Base-by-base conservation (phyloP, 2,888 invertebrate genomes). In the Ectobius pallidus region DNA sequence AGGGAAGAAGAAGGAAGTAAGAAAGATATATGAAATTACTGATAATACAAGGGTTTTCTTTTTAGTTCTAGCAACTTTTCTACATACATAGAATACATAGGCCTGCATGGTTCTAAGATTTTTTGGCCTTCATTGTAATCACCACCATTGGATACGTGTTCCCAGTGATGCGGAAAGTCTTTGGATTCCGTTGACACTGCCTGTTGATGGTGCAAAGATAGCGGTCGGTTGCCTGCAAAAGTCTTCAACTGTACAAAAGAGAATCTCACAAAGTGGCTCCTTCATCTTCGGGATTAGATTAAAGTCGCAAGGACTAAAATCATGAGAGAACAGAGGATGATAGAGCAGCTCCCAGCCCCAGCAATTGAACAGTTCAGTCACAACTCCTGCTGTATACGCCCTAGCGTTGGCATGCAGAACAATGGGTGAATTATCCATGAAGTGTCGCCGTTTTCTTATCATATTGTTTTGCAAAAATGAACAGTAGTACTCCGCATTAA, bases 231-330 rank as follows among this genome's bases (percentile, higher is more conserved):
- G 9, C n/a, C 49, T 49, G 49, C 6, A 49, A 18, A 49, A 49
- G n/a, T n/a, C 49, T 6, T 6, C 4, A 49, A 49, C 49, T 49
- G n/a, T 49, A 11, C 49, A n/a, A n/a, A 49, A 49, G n/a, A 7
- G 20, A 49, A 49, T 49, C 20, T n/a, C 49, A n/a, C 49, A n/a
- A 49, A 49, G 49, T 49, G 49, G 9, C n/a, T 49, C 49, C 49
- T 49, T 49, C 49, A 49, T 49, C 49, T 49, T 49, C 6, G n/a
- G 49, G 49, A 49, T 49, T 49, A 49, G 49, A 18, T 49, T n/a
- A 6, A 49, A 49, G 49, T 49, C n/a, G n/a, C 49, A 49, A n/a
- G 49, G 49, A 49, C 49, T 49, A 11, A 49, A 49, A n/a, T 49
- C 6, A 4, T 7, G 49, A 49, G 49, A 49, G 20, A 11, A 49